Conservation (phyloP, 2,113 vertebrate genomes). For the Microcebus tavaratra region DNA sequence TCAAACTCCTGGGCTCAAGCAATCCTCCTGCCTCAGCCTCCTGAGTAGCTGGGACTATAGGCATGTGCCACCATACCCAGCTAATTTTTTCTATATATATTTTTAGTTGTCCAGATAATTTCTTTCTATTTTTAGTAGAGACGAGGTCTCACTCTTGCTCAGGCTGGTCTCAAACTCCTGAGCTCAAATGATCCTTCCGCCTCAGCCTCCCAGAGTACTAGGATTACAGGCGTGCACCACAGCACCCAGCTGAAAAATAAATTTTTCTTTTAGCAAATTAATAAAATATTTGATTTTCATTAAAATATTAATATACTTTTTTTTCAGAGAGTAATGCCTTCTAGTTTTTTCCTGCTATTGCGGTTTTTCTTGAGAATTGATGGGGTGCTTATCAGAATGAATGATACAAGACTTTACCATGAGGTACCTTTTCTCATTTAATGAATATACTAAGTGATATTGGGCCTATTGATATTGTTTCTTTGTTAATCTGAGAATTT, state of each 20-base stretch:
- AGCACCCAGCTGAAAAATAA: not conserved
- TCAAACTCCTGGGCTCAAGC: too few species aligned
- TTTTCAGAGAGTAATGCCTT: conserved; percentile 96
- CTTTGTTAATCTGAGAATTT: not conserved
- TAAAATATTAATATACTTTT: not conserved
- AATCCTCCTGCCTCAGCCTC: too few species aligned
- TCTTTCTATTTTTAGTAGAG: too few species aligned
- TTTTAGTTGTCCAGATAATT: too few species aligned
- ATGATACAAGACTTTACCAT: conserved; percentile 95
- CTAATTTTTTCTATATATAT: too few species aligned
- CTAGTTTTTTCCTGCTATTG: conserved; percentile 95
- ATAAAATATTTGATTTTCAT: not conserved
- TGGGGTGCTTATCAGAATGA: conserved; percentile 95
- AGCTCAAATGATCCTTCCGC: too few species aligned
- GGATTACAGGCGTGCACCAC: too few species aligned
- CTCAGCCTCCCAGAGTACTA: too few species aligned
- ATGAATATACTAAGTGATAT: not conserved
- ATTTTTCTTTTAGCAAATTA: conserved; percentile 46
- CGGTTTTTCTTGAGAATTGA: conserved; percentile 97
- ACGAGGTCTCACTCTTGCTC: too few species aligned
- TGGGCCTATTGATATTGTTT: not conserved
- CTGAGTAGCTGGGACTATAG: too few species aligned
- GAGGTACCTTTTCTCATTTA: conserved; percentile 85
- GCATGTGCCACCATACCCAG: too few species aligned
- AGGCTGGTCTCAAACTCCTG: too few species aligned